Base-by-base conservation (phyloP, 1,140 invertebrate genomes). In the Nasonia longicornis region DNA sequence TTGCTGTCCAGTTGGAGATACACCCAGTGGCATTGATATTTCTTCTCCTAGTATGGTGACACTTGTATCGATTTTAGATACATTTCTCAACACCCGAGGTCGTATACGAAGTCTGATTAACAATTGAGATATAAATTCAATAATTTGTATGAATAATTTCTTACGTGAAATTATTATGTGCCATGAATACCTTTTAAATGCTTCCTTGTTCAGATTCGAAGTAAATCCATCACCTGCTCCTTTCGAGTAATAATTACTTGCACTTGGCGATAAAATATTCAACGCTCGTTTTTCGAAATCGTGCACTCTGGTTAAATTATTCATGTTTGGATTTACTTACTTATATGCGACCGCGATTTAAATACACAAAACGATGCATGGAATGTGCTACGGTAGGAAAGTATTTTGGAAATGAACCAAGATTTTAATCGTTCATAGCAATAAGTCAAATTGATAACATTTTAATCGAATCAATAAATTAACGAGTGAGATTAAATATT, bases 1-100 rank as follows among this genome's bases (percentile, higher is more conserved):
- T 87, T 98, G 97, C 95, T 98, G 97, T 0, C 97, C 97, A 4
- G 96, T 96, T 2, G 97, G 97, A 0, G 97, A 94, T 77, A 98
- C 94, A 11, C 96, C 96, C 35, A 98, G 88, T 0, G 98, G 98
- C 91, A 96, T 94, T 7, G 93, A 90, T 22, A 97, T 91, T 79
- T 89, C 92, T 67, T 93, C 84, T 0, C 95, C 96, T 16, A 97
- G 88, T 45, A 96, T 90, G 0, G 90, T 93, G 7, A 94, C 95
- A 8, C 89, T 89, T 8, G 94, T 87, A 83, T 95, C 92, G 79
- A 94, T 89, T 26, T 91, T 90, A 0, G 93, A 93, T 3, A 98
- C 95, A 89, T 98, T 94, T 38, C 94, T 90, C 58, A 98, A 90
- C 85, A 95, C 94, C 88, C 95, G 92, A 20, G 97, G 97, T 29